Evolutionary conservation across 64 coral and sea anemone species (phyloP).

Genomic region (Platygyra sinensis): DNA sequence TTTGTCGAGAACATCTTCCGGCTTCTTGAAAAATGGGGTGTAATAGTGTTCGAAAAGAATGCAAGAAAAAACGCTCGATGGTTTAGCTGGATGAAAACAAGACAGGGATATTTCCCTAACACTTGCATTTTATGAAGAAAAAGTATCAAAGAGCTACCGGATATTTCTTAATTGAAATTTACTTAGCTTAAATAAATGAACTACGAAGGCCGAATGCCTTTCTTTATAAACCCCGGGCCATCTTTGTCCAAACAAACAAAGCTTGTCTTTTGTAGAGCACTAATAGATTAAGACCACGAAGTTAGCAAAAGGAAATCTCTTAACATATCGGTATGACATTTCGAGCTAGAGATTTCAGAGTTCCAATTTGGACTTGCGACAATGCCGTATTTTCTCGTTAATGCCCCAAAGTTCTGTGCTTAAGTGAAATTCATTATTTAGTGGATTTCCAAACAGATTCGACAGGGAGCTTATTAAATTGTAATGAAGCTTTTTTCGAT

Average conservation of each 20-base stretch:
- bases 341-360: slow-evolving; percentile 25
- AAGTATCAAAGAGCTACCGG: slow-evolving; percentile 65
- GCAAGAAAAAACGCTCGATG: neutral
- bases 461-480: slow-evolving; percentile 81
- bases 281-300: slow-evolving; percentile 72
- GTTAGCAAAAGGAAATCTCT: slow-evolving; percentile 36
- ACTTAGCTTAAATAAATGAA: slow-evolving; percentile 89
- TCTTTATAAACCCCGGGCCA: slow-evolving; percentile 64
- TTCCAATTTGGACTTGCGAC: slow-evolving; percentile 20
- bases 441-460: slow-evolving; percentile 57
- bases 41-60: neutral
- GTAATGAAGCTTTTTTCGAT: slow-evolving; percentile 86
- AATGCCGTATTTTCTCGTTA: slow-evolving; percentile 57
- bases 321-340: slow-evolving; percentile 62
- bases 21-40: neutral
- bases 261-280: slow-evolving; percentile 61
- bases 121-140: slow-evolving; percentile 26
- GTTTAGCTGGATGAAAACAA: neutral
- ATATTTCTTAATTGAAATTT: slow-evolving; percentile 92
- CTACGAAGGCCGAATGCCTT: slow-evolving; percentile 69
- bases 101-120: slow-evolving; percentile 7
- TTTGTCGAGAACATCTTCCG: neutral
- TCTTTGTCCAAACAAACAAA: slow-evolving; percentile 91
- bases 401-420: slow-evolving; percentile 72
- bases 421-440: slow-evolving; percentile 90